Base-by-base conservation (phyloP, 2,888 invertebrate genomes). In the Mechanitis mazaeus region DNA sequence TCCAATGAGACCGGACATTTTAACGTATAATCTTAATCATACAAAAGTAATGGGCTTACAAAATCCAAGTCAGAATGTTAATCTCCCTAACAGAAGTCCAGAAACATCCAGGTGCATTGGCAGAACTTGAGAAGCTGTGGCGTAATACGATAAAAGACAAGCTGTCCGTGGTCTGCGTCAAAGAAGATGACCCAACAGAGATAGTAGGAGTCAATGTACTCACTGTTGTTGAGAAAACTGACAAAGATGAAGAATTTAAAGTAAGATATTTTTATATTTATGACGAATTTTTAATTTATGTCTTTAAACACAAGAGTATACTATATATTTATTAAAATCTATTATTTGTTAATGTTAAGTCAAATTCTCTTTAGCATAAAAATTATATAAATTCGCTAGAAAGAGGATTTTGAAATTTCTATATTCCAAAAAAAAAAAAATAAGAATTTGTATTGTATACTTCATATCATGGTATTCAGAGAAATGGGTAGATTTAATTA, bases 171-270 rank as follows among this genome's bases (percentile, higher is more conserved):
- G 85, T 83, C 1, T 91, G 91, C 61, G 74, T 90, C 0, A 77
- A 80, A 1, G 86, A 86, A 45, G 83, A 79, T 0, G 73, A 70
- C 2, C 68, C 67, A 4, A 69, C 75, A 0, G 74, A 73, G 47
- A 70, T 91, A 11, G 82, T 89, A 0, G 86, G 87, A 0, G 80
- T 85, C 6, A 91, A 91, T 54, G 83, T 89, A 2, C 75, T 89
- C 1, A 85, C 85, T 11, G 84, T 90, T 0, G 73, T 72, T 1
- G 75, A 72, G 42, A 79, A 79, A 58, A 82, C 74, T 0, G 89
- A 90, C 28, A 80, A 84, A 55, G 86, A 87, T 1, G 85, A 86
- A 20, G 73, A 77, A 0, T 87, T 90, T 61, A 75, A 89, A 72
- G 90, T 89, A 54, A 69, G 50, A 50, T 2, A 20, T 35, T 35